A percentile compares a stretch with the other conserved stretches of the same genome.
These are phyloP conservation scores for Pachyrhynchus sulphureomaculatus DNA, from an alignment of 1,140 invertebrate genomes.

Conservation along the genomic window DNA sequence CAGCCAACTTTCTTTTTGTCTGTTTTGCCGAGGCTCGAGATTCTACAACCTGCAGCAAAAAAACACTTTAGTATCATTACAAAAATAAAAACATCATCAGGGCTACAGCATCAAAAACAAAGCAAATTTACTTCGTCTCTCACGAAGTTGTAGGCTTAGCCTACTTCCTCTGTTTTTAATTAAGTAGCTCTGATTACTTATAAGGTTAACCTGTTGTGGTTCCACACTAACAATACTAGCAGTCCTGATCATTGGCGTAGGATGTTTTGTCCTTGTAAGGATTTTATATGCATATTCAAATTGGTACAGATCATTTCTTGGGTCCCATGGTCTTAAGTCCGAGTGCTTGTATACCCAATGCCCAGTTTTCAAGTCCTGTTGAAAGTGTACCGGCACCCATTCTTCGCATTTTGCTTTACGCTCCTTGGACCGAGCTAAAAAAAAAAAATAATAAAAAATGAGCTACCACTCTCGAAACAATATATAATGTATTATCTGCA, in stretches of 20 bases:
- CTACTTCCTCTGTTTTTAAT: too few relatives aligned
- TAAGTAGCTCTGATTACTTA: background rate
- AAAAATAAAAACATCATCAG: background rate
- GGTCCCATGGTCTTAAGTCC: slow-evolving; percentile 78
- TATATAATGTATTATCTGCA: too few relatives aligned
- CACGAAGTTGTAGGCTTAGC: too few relatives aligned
- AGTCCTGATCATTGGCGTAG: slow-evolving; percentile 67
- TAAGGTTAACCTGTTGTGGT: slow-evolving; percentile 49
- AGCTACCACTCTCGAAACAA: too few relatives aligned
- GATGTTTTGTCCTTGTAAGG: slow-evolving; percentile 71
- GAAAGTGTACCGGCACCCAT: slow-evolving; percentile 72
- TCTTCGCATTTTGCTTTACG: slow-evolving; percentile 62
- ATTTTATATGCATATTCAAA: slow-evolving; percentile 75
- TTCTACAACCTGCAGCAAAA: slow-evolving; percentile 11
- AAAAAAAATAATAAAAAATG: too few relatives aligned
- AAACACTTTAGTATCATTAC: background rate
- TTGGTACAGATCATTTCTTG: slow-evolving; percentile 77
- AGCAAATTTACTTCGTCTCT: background rate
- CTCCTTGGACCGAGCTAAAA: slow-evolving; percentile 54
- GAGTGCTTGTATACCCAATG: slow-evolving; percentile 77
- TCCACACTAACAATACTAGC: slow-evolving; percentile 64
- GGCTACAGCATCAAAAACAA: background rate
- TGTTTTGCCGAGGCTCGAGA: slow-evolving; percentile 26
- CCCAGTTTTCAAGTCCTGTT: slow-evolving; percentile 59
- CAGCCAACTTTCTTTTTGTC: slow-evolving; percentile 42